Evolutionary conservation across 2,888 invertebrate genomes (phyloP), one percentile per base, ranked within the genome.

Genomic region (Drosophila leonis): DNA sequence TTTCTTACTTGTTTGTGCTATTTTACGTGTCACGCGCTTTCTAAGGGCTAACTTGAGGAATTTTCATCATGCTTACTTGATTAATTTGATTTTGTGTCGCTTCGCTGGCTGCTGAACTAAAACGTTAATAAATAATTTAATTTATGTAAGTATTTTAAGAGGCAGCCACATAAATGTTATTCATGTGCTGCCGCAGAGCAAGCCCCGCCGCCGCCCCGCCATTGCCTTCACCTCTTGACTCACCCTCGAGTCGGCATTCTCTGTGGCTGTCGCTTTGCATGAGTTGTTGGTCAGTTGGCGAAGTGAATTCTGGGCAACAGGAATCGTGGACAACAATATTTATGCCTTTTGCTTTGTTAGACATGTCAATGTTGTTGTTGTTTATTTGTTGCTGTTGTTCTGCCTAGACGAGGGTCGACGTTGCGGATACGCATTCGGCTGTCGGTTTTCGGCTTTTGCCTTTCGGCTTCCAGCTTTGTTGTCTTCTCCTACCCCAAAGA

Each of bases 371-470:
- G 29, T 52, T 42, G 41, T 52, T 75, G 54, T 44, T 48, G 39
- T 48, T 71, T 63, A 51, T 48, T 57, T 49, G 33, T 49, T 75
- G 51, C 44, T 66, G 65, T 74, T 74, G 41, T 55, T 55, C 18
- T 51, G 69, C 80, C 75, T 72, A 88, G 83, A 83, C 83, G 78
- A 83, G 83, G 88, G 88, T 83, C 75, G 67, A 57, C 62, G 29
- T 66, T 79, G 72, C 64, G 68, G 79, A 74, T 56, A 78, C 76
- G 74, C 74, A 76, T 67, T 78, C 63, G 63, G 48, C 57, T 65
- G 69, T 68, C 37, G 27, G 24, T 13, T 44, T 42, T 41, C 18
- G 9, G 18, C 18, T 18, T 41, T 41, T 10, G 10, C 3, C 18
- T 35, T 65, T 74, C 67, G 62, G 54, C 65, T 61, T 49, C 12